Conservation (phyloP, 2,888 invertebrate species). For the Oligia strigilis region DNA sequence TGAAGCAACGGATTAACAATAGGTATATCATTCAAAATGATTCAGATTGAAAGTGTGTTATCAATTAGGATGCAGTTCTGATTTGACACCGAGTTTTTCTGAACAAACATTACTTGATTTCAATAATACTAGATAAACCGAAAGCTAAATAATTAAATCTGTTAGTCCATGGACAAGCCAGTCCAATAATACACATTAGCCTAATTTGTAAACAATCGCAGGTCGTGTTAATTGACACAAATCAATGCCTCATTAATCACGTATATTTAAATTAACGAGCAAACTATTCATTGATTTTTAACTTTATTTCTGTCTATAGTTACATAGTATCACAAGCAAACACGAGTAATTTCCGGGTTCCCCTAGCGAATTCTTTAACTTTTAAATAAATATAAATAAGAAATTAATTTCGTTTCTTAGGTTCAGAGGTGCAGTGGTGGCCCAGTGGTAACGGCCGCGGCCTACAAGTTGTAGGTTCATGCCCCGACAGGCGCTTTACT, state of each 20-base stretch:
- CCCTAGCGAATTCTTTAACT: not conserved
- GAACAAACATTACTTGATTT: not conserved
- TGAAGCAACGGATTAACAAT: not conserved
- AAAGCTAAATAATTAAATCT: slow-evolving; percentile 10
- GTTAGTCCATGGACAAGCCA: not conserved
- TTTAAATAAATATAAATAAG: not conserved
- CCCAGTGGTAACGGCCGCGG: too few relatives aligned
- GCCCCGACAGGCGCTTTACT: too few relatives aligned
- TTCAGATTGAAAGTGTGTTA: not conserved
- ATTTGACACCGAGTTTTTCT: not conserved
- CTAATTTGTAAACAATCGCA: slow-evolving; percentile 33
- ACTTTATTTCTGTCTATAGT: not conserved
- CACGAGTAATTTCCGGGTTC: not conserved
- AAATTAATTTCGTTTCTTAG: not conserved
- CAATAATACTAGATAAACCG: not conserved
- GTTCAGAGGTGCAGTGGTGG: too few relatives aligned
- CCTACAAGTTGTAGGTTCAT: too few relatives aligned
- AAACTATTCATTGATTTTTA: slow-evolving; percentile 14
- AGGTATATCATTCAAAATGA: not conserved
- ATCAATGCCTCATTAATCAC: slow-evolving; percentile 14
- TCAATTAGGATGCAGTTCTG: not conserved
- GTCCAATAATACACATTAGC: not conserved
- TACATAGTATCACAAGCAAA: not conserved
- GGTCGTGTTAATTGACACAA: slow-evolving; percentile 19
- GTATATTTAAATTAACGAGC: not conserved